Conservation (phyloP, 1,140 invertebrate genomes). For the Ceratina calcarata region DNA sequence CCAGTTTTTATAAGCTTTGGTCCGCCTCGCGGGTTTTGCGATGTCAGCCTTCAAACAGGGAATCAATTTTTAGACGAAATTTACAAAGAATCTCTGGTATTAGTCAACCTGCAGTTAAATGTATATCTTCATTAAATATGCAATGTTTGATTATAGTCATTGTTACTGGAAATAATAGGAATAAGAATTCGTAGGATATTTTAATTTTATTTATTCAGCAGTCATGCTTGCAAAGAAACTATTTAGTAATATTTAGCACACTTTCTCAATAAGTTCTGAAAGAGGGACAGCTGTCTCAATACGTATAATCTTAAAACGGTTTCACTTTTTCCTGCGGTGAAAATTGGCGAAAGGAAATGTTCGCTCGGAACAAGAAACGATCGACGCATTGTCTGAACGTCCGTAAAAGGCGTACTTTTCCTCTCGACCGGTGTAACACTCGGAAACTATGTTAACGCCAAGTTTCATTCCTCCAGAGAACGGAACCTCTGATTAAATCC, state of each 20-base stretch:
- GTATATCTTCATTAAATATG: too few relatives aligned
- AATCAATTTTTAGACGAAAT: slow-evolving; percentile 7
- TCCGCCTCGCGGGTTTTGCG: slow-evolving; percentile 30
- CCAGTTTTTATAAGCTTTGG: slow-evolving; percentile 45
- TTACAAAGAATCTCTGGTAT: neutral
- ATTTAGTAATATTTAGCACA: too few relatives aligned
- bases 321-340: slow-evolving; percentile 21
- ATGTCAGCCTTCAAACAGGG: neutral
- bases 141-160: too few relatives aligned
- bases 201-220: too few relatives aligned
- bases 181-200: too few relatives aligned
- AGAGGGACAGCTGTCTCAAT: too few relatives aligned
- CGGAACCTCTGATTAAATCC: neutral
- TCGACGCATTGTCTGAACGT: slow-evolving; percentile 7
- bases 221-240: too few relatives aligned
- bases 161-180: too few relatives aligned
- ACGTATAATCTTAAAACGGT: neutral
- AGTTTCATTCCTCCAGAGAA: neutral
- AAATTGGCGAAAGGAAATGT: slow-evolving; percentile 20
- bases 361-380: neutral
- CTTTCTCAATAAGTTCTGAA: too few relatives aligned
- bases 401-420: slow-evolving; percentile 29
- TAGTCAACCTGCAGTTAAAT: too few relatives aligned
- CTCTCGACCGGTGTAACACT: slow-evolving; percentile 16
- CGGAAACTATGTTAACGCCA: slow-evolving; percentile 16